Evolutionary conservation across 2,888 invertebrate genomes (phyloP).

Genomic region (Drosophila buzzatii): DNA sequence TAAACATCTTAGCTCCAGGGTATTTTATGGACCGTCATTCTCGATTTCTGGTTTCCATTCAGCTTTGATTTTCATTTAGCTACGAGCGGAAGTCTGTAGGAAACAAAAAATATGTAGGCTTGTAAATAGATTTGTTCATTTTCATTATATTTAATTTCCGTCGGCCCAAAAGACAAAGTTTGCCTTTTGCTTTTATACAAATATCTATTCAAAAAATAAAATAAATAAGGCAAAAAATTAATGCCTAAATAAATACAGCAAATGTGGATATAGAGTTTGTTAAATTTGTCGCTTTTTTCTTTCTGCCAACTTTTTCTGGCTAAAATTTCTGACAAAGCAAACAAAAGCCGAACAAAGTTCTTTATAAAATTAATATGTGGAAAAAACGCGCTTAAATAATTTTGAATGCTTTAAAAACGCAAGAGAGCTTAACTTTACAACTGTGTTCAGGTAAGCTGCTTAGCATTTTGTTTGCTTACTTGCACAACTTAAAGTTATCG

Average conservation of each 20-base stretch:
- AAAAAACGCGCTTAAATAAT: constrained; percentile 11
- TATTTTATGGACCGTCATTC: background rate
- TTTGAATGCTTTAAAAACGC: background rate
- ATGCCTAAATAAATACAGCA: constrained; percentile 25
- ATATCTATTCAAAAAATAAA: background rate
- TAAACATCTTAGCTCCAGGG: background rate
- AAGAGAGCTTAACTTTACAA: background rate
- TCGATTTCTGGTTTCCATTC: background rate
- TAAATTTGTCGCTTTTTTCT: constrained; percentile 7
- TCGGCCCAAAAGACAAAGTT: constrained; percentile 49
- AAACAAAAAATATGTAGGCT: constrained; percentile 10
- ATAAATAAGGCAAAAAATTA: background rate
- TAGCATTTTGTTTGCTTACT: background rate
- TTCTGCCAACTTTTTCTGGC: constrained; percentile 1
- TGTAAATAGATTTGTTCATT: constrained; percentile 43
- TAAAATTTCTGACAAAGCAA: background rate
- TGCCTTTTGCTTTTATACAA: background rate
- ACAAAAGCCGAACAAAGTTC: constrained; percentile 12
- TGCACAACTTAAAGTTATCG: background rate
- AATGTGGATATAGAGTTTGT: constrained; percentile 22
- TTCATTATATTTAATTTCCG: constrained; percentile 61
- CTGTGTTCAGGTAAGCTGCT: background rate
- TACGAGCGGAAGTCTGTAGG: constrained; percentile 34
- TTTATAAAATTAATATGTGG: constrained; percentile 21
- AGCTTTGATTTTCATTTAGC: constrained; percentile 33